Percentiles rank a stretch among this genome's conserved stretches.
Evolutionary conservation across 2,888 invertebrate species (phyloP).

Genomic region (Chrysolina haemoptera): DNA sequence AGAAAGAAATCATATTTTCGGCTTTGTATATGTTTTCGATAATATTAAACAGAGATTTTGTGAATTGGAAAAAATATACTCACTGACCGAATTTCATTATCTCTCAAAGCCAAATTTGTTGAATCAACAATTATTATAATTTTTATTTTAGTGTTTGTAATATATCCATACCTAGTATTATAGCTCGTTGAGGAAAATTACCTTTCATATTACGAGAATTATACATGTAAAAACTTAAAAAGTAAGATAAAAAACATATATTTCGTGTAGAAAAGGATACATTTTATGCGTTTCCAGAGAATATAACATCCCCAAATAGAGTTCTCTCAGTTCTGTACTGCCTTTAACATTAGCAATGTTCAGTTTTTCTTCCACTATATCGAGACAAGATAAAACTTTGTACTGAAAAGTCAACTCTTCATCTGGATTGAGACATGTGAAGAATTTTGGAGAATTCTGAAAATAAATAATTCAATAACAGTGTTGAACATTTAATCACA

Average conservation of each 20-base stretch:
- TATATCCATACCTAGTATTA: constrained; percentile 87
- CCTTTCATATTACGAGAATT: neutral
- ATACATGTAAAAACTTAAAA: no score
- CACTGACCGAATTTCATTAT: constrained; percentile 95
- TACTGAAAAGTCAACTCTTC: constrained; percentile 93
- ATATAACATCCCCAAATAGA: constrained; percentile 92
- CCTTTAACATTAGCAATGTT: constrained; percentile 73
- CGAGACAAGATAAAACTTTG: constrained; percentile 92
- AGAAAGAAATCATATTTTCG: no score
- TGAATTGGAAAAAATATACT: no score
- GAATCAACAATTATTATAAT: constrained; percentile 94
- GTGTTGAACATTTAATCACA: no score
- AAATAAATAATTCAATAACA: constrained; percentile 56
- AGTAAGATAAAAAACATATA: neutral
- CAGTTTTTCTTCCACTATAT: constrained; percentile 91
- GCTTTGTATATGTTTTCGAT: no score
- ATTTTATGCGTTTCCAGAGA: constrained; percentile 97
- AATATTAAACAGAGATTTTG: no score
- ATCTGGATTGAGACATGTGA: constrained; percentile 82
- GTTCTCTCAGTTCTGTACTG: constrained; percentile 85
- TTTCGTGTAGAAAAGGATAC: constrained; percentile 72
- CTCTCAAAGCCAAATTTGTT: constrained; percentile 87
- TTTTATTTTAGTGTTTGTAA: constrained; percentile 97
- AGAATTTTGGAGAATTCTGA: constrained; percentile 94
- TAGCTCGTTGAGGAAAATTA: constrained; percentile 30